Evolutionary conservation across 2,113 vertebrate genomes (phyloP).

Genomic region (Calidris pygmaea): DNA sequence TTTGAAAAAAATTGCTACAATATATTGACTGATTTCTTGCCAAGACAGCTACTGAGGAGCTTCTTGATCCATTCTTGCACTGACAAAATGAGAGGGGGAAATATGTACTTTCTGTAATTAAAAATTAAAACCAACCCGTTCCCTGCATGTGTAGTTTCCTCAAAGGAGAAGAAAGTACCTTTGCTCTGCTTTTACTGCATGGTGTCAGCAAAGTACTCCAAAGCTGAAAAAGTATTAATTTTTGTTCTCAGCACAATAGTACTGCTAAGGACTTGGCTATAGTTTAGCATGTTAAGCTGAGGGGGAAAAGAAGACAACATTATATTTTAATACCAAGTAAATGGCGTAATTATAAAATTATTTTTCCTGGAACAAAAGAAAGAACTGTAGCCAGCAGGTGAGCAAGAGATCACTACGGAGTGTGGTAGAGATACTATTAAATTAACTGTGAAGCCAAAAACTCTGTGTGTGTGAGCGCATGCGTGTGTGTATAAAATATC

Average conservation of each 20-base stretch:
- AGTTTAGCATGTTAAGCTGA: constrained; percentile 13
- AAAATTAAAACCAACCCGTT: constrained; percentile 57
- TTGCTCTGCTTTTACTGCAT: constrained; percentile 46
- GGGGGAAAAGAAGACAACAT: neutral
- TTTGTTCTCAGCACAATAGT: constrained; percentile 36
- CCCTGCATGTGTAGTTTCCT: neutral
- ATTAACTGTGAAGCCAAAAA: constrained; percentile 83
- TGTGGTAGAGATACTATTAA: constrained; percentile 86
- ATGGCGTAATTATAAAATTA: constrained; percentile 6
- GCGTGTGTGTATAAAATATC: neutral
- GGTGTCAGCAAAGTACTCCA: constrained; percentile 33
- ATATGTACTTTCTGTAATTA: constrained; percentile 64
- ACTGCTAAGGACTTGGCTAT: constrained; percentile 33
- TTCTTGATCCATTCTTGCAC: constrained; percentile 57
- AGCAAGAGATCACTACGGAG: constrained; percentile 78
- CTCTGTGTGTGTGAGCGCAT: constrained; percentile 41
- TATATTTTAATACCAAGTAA: constrained; percentile 33
- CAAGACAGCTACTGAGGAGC: constrained; percentile 71
- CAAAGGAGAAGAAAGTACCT: neutral
- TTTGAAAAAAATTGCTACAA: constrained; percentile 78
- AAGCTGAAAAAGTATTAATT: constrained; percentile 34
- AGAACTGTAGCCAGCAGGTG: constrained; percentile 82
- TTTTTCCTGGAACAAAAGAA: constrained; percentile 66
- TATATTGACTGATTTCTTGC: constrained; percentile 76
- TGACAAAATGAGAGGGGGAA: constrained; percentile 51